Base-by-base conservation (phyloP, 2,797 vertebrate genomes). In the Pelodytes ibericus region DNA sequence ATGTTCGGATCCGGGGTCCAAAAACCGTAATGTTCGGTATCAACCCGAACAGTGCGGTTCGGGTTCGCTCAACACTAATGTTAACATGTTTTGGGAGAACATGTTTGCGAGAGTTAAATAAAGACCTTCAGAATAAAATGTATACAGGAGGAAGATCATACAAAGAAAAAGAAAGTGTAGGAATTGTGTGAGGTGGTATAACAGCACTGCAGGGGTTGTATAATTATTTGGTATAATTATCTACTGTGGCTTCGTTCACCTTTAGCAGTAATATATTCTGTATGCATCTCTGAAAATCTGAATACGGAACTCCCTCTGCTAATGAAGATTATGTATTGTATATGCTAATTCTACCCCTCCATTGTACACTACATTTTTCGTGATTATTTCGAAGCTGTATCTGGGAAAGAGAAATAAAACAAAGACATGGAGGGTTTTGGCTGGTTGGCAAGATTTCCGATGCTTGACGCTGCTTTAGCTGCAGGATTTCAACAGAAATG, bases 241-340 rank as follows among this genome's bases (percentile, higher is more conserved):
- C 61, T 58, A 69, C 57, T 20, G 64, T n/a, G 66, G 64, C 58
- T 79, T 57, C 39, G 29, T 66, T 77, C 75, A 77, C 75, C 75
- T 77, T 77, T 77, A 62, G 16, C 39, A 11, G 13, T 72, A 74
- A 73, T 79, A 63, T 79, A 69, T 74, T 73, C 77, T 57, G 71
- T 47, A 20, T 25, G 51, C 22, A 25, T 78, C 70, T 68, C 76
- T n/a, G 36, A 25, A 58, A 72, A 41, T 7, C 16, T 67, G 56
- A 73, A 62, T 56, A 41, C 26, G 44, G 64, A 74, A 74, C 77
- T 79, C 64, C 71, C 77, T 69, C 65, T 69, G 77, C 71, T 79
- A 79, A 74, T 79, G 64, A 79, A 69, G 77, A 79, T 79, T 79
- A 79, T 79, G 64, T 56, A 73, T 73, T 74, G 68, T 68, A 68